Percentiles rank a stretch among this genome's conserved stretches.
Conservation (phyloP, 2,797 vertebrate genomes). For the Podarcis siculus region DNA sequence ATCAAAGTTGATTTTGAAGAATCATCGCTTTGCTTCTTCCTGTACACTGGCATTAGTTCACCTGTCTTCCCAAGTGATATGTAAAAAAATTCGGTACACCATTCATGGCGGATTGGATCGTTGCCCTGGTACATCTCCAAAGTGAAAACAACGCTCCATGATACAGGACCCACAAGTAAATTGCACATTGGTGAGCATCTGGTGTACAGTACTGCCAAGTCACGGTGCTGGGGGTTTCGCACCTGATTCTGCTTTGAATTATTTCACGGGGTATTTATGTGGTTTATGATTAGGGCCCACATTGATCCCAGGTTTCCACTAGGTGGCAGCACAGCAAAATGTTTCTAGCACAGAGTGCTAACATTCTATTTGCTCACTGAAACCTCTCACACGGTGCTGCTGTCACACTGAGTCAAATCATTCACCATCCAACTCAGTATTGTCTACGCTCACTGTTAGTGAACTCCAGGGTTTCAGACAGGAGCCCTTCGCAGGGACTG, state of each 20-base stretch:
- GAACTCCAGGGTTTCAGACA: no score
- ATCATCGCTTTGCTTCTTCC: no score
- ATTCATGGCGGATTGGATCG: neutral
- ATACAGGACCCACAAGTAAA: neutral
- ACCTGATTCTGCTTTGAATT: neutral
- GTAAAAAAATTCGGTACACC: neutral
- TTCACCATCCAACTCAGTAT: no score
- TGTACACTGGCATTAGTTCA: no score
- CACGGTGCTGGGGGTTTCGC: neutral
- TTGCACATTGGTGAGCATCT: neutral
- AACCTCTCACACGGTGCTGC: neutral
- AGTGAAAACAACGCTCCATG: neutral
- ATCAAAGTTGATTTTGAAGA: no score
- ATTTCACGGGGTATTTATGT: neutral
- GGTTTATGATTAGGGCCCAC: neutral
- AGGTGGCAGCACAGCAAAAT: neutral
- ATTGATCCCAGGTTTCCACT: slow-evolving; percentile 1
- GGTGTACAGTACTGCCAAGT: neutral
- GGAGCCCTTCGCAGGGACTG: no score
- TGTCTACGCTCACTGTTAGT: no score
- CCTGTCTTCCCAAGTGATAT: no score
- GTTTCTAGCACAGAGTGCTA: neutral
- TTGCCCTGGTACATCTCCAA: neutral
- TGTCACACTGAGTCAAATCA: no score
- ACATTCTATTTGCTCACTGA: neutral